Evolutionary conservation across 2,113 vertebrate species (phyloP), one percentile per base, ranked within the genome.

Genomic region (Pipra filicauda): DNA sequence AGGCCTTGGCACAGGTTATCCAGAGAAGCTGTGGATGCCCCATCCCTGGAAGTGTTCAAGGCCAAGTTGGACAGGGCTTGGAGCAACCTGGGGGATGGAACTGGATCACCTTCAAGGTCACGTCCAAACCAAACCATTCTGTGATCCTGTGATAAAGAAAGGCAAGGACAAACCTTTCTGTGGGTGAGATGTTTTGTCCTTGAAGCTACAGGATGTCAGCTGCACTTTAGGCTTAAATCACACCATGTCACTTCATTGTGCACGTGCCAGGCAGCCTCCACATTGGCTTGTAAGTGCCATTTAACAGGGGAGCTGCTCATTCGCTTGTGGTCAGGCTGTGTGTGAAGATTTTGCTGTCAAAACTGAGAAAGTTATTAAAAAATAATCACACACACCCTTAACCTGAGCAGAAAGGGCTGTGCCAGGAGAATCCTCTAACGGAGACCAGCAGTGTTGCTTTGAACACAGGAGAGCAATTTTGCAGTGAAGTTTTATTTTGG

Each of bases 1-100:
- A 49, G 44, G 44, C 28, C 27, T n/a, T 76, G 57, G 73, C 27
- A 48, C 27, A 61, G 44, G 10, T 5, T 49, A 35, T 22, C n/a
- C 44, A 49, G 74, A 61, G 57, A 4, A 49, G 44, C 74, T 39
- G 43, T 24, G 43, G 55, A 26, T 31, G 73, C n/a, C 57, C 27
- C 57, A 77, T 49, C 28, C 57, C 30, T 62, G 64, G 62, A 1
- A 48, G 30, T 70, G 64, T 19, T 26, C 48, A 8, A 31, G 30
- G 48, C n/a, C 28, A 37, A 33, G 8, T 0, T n/a, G 52, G 31
- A 44, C 0, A 0, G 22, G 7, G 12, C 33, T 81, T 67, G 39
- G 64, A 55, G 30, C 55, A 11, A 0, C 11, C 24, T 55, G 39
- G n/a, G 19, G 22, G 6, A 6, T 59, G 19, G 15, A 3, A 30